Evolutionary conservation across 2,888 invertebrate species (phyloP).

Genomic region (Spodoptera littoralis): DNA sequence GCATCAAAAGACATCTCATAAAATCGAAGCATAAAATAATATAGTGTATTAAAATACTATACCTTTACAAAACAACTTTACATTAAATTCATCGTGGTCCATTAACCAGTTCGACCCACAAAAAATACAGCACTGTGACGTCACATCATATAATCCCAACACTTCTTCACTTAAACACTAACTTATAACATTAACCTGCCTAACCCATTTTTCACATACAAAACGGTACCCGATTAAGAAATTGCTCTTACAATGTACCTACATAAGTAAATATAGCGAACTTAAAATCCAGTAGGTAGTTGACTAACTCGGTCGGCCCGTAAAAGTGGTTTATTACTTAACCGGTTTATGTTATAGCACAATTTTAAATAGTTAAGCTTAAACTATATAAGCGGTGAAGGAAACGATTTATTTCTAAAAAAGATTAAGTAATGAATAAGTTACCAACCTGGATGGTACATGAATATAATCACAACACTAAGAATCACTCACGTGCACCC

Average conservation of each 20-base stretch:
- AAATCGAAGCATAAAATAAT: background rate
- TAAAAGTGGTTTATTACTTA: conserved; percentile 62
- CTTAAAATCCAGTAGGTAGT: conserved; percentile 59
- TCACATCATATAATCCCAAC: conserved; percentile 8
- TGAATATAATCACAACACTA: conserved; percentile 52
- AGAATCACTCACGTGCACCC: conserved; percentile 51
- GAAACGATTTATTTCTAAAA: conserved; percentile 12
- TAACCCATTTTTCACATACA: conserved; percentile 16
- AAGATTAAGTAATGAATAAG: conserved; percentile 29
- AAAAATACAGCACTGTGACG: conserved; percentile 38
- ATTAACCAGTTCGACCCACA: conserved; percentile 19
- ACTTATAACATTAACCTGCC: conserved; percentile 17
- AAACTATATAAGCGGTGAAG: background rate
- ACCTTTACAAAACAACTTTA: background rate
- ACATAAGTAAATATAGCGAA: conserved; percentile 56
- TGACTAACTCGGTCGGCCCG: conserved; percentile 58
- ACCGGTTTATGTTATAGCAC: conserved; percentile 48
- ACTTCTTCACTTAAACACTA: conserved; percentile 9
- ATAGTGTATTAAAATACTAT: background rate
- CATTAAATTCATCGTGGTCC: background rate
- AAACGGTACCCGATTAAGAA: conserved; percentile 51
- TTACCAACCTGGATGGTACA: conserved; percentile 58
- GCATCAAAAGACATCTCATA: background rate
- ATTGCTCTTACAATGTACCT: conserved; percentile 45
- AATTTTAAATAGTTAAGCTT: conserved; percentile 19